Percentiles rank a stretch among this genome's conserved stretches.
Evolutionary conservation across 2,888 invertebrate species (phyloP).

Genomic region (Lasioglossum vierecki): DNA sequence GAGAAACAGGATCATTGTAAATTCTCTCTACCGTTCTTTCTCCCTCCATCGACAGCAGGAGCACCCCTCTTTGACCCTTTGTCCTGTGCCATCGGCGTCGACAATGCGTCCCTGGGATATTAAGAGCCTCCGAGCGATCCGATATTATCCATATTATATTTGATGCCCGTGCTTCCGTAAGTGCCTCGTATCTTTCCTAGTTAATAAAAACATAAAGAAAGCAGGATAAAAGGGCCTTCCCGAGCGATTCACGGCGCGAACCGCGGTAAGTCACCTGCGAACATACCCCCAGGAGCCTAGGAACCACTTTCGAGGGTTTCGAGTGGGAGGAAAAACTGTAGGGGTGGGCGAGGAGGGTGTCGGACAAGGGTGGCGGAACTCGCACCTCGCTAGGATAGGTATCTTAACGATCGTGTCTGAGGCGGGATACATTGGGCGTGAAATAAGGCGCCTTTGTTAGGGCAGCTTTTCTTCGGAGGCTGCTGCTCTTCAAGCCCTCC

Average conservation of each 20-base stretch:
- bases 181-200: neutral
- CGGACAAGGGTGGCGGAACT: conserved; percentile 55
- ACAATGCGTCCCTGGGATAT: conserved; percentile 37
- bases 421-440: conserved; percentile 79
- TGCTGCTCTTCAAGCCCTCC: conserved; percentile 26
- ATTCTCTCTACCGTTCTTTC: conserved; percentile 9
- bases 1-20: conserved; percentile 8
- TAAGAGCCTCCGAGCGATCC: conserved; percentile 20
- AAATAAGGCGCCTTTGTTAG: conserved; percentile 79
- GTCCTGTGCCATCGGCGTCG: conserved; percentile 10
- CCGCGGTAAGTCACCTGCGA: conserved; percentile 42
- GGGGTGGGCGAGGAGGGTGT: conserved; percentile 18
- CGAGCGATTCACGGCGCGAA: conserved; percentile 29
- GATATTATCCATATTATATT: conserved; percentile 45
- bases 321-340: neutral
- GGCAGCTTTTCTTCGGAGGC: conserved; percentile 68
- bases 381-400: conserved; percentile 75
- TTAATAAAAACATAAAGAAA: conserved; percentile 1
- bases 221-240: neutral
- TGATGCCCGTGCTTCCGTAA: conserved; percentile 23
- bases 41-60: neutral
- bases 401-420: conserved; percentile 82
- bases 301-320: conserved; percentile 66
- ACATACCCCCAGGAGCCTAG: conserved; percentile 21
- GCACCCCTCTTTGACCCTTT: neutral